Base-by-base conservation (phyloP, 1,140 invertebrate species). In the roundworm (Caenorhabditis elegans) region DNA sequence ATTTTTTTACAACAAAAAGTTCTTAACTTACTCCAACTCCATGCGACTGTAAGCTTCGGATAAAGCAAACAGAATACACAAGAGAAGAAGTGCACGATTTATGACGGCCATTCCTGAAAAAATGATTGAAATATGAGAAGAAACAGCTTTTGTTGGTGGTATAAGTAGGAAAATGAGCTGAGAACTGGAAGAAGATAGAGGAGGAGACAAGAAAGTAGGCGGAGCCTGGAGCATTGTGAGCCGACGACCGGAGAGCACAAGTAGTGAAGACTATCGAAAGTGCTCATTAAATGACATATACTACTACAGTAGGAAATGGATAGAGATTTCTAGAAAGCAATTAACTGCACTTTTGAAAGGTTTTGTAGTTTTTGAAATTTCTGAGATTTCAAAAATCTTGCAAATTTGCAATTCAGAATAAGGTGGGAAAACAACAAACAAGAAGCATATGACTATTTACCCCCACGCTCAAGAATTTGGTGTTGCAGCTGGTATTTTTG, bases 21-120 rank as follows among this genome's bases (percentile, higher is more conserved):
- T 43, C 15, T 43, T 15, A 65, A 11, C 60, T 70, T 43, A 70
- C 60, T 70, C 60, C n/a, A 70, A 39, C 60, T 70, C 60, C 60
- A 70, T 70, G 34, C 60, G 60, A 70, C 60, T 70, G 60, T 70
- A 70, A 8, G 60, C 34, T 39, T 70, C 34, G 22, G 24, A 70
- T 10, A 10, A 24, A 15, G 39, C 60, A 19, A 70, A 70, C 60
- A 70, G 34, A 43, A 70, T 34, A 70, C 34, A 43, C 5, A 70
- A 22, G 26, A 70, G 19, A 19, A 70, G 60, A 70, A 70, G 60
- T 22, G 60, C 60, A 39, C 60, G 60, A 22, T 34, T 39, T 19
- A 70, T n/a, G n/a, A 13, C 60, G 60, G 31, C 22, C 60, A 70
- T 70, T 34, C 60, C 43, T n/a, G n/a, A 39, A 39, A 34, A 22